Conservation (phyloP, 2,888 invertebrate species). For the Torymus auratus region DNA sequence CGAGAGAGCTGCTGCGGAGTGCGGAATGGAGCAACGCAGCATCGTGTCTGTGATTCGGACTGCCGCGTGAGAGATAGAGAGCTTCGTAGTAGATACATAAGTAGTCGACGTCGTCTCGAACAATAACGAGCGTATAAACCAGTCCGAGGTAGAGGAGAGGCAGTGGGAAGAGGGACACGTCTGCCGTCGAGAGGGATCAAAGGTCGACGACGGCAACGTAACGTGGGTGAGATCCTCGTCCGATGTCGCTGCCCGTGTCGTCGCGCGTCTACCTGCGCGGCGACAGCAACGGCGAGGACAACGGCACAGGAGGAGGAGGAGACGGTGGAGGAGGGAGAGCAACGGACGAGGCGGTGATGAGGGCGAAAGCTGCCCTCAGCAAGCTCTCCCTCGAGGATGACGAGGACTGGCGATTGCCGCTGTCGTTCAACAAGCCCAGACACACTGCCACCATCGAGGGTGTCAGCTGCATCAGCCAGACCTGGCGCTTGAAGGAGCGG, state of each 20-base stretch:
- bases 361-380: neutral
- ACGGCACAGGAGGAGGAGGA: constrained; percentile 32
- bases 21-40: too few species aligned
- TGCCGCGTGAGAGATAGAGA: too few species aligned
- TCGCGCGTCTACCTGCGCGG: constrained; percentile 25
- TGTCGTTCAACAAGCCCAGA: constrained; percentile 85
- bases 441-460: constrained; percentile 86
- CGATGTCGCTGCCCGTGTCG: constrained; percentile 65
- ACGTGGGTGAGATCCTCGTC: constrained; percentile 12
- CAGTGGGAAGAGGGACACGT: too few species aligned
- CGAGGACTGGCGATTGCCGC: constrained; percentile 83
- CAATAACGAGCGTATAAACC: too few species aligned
- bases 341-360: neutral
- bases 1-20: too few species aligned
- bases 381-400: constrained; percentile 63
- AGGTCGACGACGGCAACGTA: too few species aligned
- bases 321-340: constrained; percentile 76
- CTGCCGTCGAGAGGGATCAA: too few species aligned
- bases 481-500: constrained; percentile 96
- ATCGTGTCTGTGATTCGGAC: too few species aligned
- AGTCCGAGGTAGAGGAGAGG: too few species aligned
- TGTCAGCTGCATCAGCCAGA: constrained; percentile 82
- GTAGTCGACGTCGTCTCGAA: too few species aligned
- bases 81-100: too few species aligned
- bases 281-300: constrained; percentile 75